Base-by-base conservation (phyloP, 2,113 vertebrate genomes). In the Pristiophorus japonicus region DNA sequence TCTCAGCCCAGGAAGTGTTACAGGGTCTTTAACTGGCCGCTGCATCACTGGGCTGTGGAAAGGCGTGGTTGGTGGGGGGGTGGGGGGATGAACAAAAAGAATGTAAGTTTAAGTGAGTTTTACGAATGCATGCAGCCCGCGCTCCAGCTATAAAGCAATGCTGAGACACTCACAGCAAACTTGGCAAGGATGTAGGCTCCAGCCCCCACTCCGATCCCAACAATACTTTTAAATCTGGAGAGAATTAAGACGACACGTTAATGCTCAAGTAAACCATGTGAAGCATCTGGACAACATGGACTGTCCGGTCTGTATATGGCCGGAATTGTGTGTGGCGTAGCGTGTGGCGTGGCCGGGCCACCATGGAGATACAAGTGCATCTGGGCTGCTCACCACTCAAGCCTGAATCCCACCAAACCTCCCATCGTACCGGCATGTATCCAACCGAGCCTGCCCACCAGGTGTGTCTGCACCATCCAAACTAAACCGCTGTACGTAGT, bases 181-280 rank as follows among this genome's bases (percentile, higher is more conserved):
- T 99, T 99, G 97, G 99, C 99, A 96, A 99, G 97, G 96, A 99
- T 97, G 0, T 99, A 99, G 95, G 99, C 98, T 95, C 99, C 99
- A 4, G 99, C 99, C 96, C 99, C 99, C 47, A 99, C 99, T 65
- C 99, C 99, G 0, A 99, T 99, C 95, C 99, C 99, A 0, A 99
- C 98, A 96, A 99, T 98, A 0, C 98, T 99, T 97, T 99, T 99
- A 97, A 99, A 99, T 96, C 99, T 99, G 95, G 96, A 96, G 96
- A 0, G 63, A 70, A 95, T 5, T 42, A 92, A 97, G 92, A 96
- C 38, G 1, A 20, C 0, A 2, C 87, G 8, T 90, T 66, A 67
- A 38, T 1, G 8, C 45, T 94, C 34, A 55, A 94, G 42, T 66
- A 42, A 94, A 67, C 16, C 63, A 38, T 4, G 14, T 92, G 3